phyloP scores from a whole-genome alignment of 1,140 invertebrate species.

The Heliothis virescens region DNA sequence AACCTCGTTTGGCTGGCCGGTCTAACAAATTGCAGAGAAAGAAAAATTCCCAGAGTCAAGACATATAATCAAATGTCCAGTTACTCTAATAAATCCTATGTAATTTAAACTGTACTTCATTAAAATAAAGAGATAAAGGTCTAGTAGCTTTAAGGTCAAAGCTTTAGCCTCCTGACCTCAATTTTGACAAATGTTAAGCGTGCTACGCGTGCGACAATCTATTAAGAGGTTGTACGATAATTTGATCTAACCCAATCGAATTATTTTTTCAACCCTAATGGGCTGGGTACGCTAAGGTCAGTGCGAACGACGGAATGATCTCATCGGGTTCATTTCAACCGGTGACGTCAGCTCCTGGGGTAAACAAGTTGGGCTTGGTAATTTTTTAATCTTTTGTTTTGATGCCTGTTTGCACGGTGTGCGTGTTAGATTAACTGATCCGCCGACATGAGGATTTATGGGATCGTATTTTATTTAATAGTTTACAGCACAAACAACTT shows the following conservation, averaged over 20 bases:
- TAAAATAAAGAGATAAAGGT: not conserved
- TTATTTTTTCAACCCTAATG: conserved; percentile 16
- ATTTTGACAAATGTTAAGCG: not conserved
- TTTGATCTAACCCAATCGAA: not conserved
- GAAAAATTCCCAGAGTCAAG: not conserved
- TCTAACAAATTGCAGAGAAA: conserved; percentile 5
- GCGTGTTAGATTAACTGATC: conserved; percentile 40
- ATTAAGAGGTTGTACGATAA: not conserved
- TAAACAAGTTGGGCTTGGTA: conserved; percentile 54
- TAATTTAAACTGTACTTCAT: not conserved
- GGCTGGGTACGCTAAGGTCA: conserved; percentile 20
- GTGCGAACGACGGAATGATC: conserved; percentile 47
- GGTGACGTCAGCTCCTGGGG: conserved; percentile 54
- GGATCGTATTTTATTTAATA: conserved; percentile 43
- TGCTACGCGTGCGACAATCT: not conserved
- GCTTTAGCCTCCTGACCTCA: not conserved
- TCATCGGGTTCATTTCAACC: conserved; percentile 39
- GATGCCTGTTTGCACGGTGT: conserved; percentile 46
- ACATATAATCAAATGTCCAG: too few species aligned
- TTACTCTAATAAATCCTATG: too few species aligned
- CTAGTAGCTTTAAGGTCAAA: not conserved
- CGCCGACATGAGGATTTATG: conserved; percentile 45
- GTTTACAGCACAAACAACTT: conserved; percentile 33
- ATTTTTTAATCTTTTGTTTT: conserved; percentile 56
- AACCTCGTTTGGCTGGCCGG: conserved; percentile 18